Evolutionary conservation across 2,797 vertebrate species (phyloP).

Genomic region (Leptodactylus fallax): DNA sequence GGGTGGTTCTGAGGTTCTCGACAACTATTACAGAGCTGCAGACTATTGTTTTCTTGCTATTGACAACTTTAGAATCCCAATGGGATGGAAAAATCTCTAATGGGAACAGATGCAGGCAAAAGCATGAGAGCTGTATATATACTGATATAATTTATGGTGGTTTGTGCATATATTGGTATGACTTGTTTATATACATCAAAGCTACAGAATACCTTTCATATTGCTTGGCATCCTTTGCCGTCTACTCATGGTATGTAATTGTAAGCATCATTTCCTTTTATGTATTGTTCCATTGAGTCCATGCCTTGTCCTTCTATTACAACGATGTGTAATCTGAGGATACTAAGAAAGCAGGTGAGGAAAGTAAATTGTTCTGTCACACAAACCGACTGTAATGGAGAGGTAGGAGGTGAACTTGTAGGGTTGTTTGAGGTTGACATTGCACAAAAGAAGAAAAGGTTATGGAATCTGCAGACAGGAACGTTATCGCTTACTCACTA

Average conservation of each 20-base stretch:
- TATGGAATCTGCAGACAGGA: neutral
- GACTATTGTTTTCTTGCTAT: neutral
- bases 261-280: neutral
- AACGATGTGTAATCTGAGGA: constrained; percentile 10
- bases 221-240: neutral
- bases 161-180: neutral
- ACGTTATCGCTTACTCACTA: neutral
- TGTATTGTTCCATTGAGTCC: constrained; percentile 1
- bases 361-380: constrained; percentile 29
- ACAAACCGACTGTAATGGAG: neutral
- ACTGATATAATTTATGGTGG: neutral
- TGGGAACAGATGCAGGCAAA: neutral
- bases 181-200: neutral
- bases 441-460: neutral
- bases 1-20: neutral
- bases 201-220: neutral
- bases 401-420: neutral
- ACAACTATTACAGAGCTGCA: neutral
- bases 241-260: neutral
- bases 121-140: neutral
- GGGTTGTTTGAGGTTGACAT: neutral
- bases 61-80: neutral
- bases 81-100: neutral
- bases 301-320: neutral
- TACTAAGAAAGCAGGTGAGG: constrained; percentile 28